phyloP scores from a whole-genome alignment of 2,888 invertebrate genomes.

The Mesorhabditis spiculigera region DNA sequence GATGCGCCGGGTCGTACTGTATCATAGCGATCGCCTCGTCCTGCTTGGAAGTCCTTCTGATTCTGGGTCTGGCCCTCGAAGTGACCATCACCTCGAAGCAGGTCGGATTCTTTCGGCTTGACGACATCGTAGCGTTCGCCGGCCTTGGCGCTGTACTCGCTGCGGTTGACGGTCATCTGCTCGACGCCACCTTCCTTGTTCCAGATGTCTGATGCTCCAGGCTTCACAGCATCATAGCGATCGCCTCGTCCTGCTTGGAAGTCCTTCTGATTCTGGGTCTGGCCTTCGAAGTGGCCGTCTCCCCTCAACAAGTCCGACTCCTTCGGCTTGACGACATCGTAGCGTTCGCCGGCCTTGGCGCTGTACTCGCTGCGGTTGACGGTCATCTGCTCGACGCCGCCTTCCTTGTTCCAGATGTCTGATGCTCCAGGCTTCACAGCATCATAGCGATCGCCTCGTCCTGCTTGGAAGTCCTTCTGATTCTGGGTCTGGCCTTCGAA shows the following conservation, averaged over 20 bases:
- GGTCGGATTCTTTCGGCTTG: slow-evolving; percentile 9
- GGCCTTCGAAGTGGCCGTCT: slow-evolving; percentile 20
- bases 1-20: slow-evolving; percentile 7
- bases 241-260: slow-evolving; percentile 20
- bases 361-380: background rate
- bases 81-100: slow-evolving; percentile 16
- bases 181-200: background rate
- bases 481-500: slow-evolving; percentile 28
- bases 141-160: slow-evolving; percentile 7
- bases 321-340: slow-evolving; percentile 11
- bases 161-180: slow-evolving; percentile 6
- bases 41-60: slow-evolving; percentile 17
- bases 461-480: slow-evolving; percentile 23
- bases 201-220: slow-evolving; percentile 9
- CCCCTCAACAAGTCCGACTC: background rate
- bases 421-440: slow-evolving; percentile 8
- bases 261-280: slow-evolving; percentile 18
- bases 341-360: slow-evolving; percentile 13
- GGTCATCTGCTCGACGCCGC: background rate
- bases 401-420: slow-evolving; percentile 9
- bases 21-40: slow-evolving; percentile 19
- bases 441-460: slow-evolving; percentile 26
- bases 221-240: slow-evolving; percentile 14
- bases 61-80: slow-evolving; percentile 18
- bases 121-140: slow-evolving; percentile 15